A percentile compares a stretch with the other conserved stretches of the same genome.
Evolutionary conservation across 2,797 vertebrate genomes (phyloP).

Genomic region (Sylvilagus floridanus): DNA sequence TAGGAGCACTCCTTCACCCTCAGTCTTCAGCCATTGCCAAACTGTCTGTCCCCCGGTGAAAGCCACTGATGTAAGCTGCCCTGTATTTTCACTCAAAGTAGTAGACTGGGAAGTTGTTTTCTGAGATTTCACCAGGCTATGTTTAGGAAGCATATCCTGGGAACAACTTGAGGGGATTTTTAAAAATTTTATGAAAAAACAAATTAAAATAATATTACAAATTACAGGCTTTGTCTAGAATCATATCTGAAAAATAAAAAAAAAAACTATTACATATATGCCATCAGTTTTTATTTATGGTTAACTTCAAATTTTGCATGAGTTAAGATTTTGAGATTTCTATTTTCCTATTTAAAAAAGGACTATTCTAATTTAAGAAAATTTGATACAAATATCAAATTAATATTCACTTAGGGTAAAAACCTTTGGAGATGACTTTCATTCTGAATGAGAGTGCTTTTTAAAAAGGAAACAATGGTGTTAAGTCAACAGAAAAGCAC

Average conservation of each 20-base stretch:
- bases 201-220: background rate
- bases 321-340: constrained; percentile 38
- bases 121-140: background rate
- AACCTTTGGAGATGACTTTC: constrained; percentile 14
- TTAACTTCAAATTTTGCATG: constrained; percentile 34
- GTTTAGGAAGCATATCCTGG: background rate
- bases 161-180: background rate
- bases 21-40: background rate
- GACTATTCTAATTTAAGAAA: constrained; percentile 51
- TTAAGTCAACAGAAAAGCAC: background rate
- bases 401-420: constrained; percentile 38
- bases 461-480: constrained; percentile 9
- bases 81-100: constrained; percentile 10
- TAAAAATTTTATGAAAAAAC: too few species aligned
- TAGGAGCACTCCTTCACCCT: background rate
- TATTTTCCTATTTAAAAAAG: constrained; percentile 46
- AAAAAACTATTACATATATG: background rate
- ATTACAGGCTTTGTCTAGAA: constrained; percentile 29
- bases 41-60: background rate
- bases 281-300: background rate
- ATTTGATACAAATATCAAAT: constrained; percentile 41
- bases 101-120: background rate
- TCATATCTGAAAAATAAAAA: constrained; percentile 22
- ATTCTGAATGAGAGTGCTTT: constrained; percentile 18
- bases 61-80: background rate